Base-by-base conservation (phyloP, 1,140 invertebrate genomes). In the Solenopsis fugax region DNA sequence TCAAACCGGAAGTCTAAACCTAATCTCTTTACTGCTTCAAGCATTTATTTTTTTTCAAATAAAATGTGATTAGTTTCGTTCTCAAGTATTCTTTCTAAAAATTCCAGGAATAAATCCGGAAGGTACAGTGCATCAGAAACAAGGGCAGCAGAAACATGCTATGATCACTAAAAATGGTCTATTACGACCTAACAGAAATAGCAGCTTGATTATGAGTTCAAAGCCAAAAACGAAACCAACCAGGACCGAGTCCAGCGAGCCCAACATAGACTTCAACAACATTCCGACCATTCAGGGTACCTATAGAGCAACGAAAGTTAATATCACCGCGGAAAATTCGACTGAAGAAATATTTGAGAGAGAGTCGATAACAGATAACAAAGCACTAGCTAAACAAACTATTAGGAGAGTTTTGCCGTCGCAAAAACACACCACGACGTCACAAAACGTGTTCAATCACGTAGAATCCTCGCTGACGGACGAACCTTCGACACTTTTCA, bases 91-190 rank as follows among this genome's bases (percentile, higher is more conserved):
- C 18, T 3, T 80, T 37, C 69, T 4, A 10, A 2, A 45, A 45
- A 62, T 80, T 85, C 1, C 56, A 95, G 94, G 92, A 89, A 91
- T 95, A 67, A 93, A 86, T 76, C 76, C 91, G 45, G 95, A 95
- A 58, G 21, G 60, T 10, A 29, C 58, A 0, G 71, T 88, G 0
- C 92, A 5, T 21, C 95, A 92, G 78, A 95, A 91, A 82, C 87
- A 93, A 18, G 71, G 84, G 0, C 94, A 95, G 9, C 93, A 94
- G 24, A 92, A 92, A 45, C 94, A 95, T 71, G 90, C 94, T 0
- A 95, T 95, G 94, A 95, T 95, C 50, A 95, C 94, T 24, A 95
- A 95, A 77, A 95, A 95, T 69, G 94, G 94, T 9, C 85, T 95
- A 0, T 58, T 95, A 0, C 86, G 94, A 10, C 93, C 94, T 0